These are phyloP conservation scores for Drosophila asahinai DNA, from an alignment of 1,140 invertebrate genomes.

Conservation along the genomic window DNA sequence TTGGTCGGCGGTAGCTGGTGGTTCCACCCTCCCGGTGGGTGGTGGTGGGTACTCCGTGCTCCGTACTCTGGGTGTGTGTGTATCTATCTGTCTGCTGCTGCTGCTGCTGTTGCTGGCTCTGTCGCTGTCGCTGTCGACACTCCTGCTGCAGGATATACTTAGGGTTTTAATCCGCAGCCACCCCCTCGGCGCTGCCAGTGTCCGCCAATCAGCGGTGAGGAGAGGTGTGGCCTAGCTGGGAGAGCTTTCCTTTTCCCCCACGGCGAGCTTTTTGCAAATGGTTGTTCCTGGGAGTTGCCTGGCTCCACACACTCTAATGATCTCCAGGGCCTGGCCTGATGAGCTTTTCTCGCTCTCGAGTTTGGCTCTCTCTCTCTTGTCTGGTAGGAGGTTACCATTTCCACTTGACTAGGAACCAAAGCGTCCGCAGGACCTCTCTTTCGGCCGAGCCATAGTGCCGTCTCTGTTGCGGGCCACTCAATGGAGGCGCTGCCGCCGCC, in stretches of 20 bases:
- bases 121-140: slow-evolving; percentile 33
- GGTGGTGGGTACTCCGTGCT: slow-evolving; percentile 17
- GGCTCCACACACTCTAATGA: slow-evolving; percentile 6
- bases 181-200: slow-evolving; percentile 60
- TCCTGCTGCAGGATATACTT: slow-evolving; percentile 72
- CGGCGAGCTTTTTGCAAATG: slow-evolving; percentile 66
- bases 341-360: slow-evolving; percentile 16
- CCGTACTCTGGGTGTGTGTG: slow-evolving; percentile 41
- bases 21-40: slow-evolving; percentile 43
- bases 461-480: slow-evolving; percentile 45
- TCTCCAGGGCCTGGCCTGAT: slow-evolving; percentile 11
- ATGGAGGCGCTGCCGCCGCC: slow-evolving; percentile 35
- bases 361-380: background rate
- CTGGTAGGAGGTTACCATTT: slow-evolving; percentile 75
- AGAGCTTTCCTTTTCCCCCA: slow-evolving; percentile 26
- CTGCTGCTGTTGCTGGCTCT: slow-evolving; percentile 50
- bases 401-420: slow-evolving; percentile 63
- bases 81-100: slow-evolving; percentile 68
- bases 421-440: slow-evolving; percentile 11
- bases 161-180: slow-evolving; percentile 81
- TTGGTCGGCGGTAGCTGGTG: slow-evolving; percentile 48
- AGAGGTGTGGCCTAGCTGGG: slow-evolving; percentile 76
- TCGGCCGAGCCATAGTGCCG: slow-evolving; percentile 24
- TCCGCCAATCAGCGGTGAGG: slow-evolving; percentile 78
- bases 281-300: slow-evolving; percentile 15